These are phyloP conservation scores for Drosophila repletoides DNA, from an alignment of 1,140 invertebrate genomes.

Conservation along the genomic window DNA sequence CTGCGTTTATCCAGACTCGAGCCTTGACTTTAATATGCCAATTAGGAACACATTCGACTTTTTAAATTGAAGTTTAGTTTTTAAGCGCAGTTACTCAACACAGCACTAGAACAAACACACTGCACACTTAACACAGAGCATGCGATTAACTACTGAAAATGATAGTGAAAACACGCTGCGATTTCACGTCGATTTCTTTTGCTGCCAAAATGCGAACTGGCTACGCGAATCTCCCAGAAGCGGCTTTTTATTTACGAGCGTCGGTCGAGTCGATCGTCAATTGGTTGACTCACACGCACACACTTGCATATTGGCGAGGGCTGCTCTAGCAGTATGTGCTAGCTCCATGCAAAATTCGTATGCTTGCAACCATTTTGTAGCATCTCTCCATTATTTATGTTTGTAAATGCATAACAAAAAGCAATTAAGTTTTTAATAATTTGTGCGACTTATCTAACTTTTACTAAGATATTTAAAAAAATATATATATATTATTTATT, in stretches of 20 bases:
- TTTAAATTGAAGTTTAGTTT: neutral
- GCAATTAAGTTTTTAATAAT: too few species aligned
- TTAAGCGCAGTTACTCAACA: constrained; percentile 11
- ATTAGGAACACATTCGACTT: constrained; percentile 33
- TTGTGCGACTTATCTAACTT: too few species aligned
- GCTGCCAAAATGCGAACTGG: constrained; percentile 57
- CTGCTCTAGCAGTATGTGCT: neutral
- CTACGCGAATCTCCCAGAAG: constrained; percentile 17
- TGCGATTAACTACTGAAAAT: constrained; percentile 2
- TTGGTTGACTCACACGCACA: constrained; percentile 6
- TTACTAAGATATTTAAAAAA: too few species aligned
- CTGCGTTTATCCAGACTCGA: constrained; percentile 20
- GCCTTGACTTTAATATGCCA: constrained; percentile 28
- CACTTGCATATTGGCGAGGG: neutral
- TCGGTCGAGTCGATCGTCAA: constrained; percentile 28
- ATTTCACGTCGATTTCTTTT: constrained; percentile 44
- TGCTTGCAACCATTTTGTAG: too few species aligned
- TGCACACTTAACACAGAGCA: neutral
- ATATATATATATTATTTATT: too few species aligned
- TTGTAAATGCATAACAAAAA: too few species aligned
- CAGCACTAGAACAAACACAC: constrained; percentile 16
- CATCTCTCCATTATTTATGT: too few species aligned
- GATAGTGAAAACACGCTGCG: constrained; percentile 8
- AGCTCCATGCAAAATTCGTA: too few species aligned
- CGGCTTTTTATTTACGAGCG: constrained; percentile 59